Evolutionary conservation across 2,888 invertebrate species (phyloP).

Genomic region (Pachliopta kotzebuea): DNA sequence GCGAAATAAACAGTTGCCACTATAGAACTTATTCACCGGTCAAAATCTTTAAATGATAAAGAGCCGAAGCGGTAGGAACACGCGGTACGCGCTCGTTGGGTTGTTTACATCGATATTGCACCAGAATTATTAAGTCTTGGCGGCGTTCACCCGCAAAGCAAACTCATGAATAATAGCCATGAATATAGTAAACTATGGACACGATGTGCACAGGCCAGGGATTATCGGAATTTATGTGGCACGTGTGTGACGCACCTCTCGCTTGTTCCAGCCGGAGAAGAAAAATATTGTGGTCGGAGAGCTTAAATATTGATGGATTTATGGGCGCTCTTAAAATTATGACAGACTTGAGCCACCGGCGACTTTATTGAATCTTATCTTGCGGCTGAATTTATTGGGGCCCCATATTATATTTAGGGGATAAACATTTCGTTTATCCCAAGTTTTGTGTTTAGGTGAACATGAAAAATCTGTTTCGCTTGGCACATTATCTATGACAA

Average conservation of each 20-base stretch:
- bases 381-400: conserved; percentile 64
- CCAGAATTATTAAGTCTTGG: conserved; percentile 66
- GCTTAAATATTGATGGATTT: conserved; percentile 79
- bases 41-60: conserved; percentile 21
- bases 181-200: conserved; percentile 59
- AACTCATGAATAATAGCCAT: conserved; percentile 67
- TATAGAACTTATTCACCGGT: conserved; percentile 14
- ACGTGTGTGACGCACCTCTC: conserved; percentile 69
- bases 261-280: conserved; percentile 46
- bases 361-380: conserved; percentile 73
- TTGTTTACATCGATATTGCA: conserved; percentile 53
- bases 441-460: conserved; percentile 45
- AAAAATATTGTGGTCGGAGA: conserved; percentile 72
- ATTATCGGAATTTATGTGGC: conserved; percentile 74
- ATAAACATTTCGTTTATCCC: conserved; percentile 47
- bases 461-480: conserved; percentile 3
- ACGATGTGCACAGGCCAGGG: conserved; percentile 60
- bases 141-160: conserved; percentile 60
- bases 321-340: conserved; percentile 76
- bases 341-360: conserved; percentile 62
- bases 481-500: not conserved
- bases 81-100: conserved; percentile 38
- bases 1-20: not conserved
- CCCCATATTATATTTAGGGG: conserved; percentile 56
- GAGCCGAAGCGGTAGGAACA: conserved; percentile 12